phyloP scores from a whole-genome alignment of 2,113 vertebrate species.

The Eretmochelys imbricata region DNA sequence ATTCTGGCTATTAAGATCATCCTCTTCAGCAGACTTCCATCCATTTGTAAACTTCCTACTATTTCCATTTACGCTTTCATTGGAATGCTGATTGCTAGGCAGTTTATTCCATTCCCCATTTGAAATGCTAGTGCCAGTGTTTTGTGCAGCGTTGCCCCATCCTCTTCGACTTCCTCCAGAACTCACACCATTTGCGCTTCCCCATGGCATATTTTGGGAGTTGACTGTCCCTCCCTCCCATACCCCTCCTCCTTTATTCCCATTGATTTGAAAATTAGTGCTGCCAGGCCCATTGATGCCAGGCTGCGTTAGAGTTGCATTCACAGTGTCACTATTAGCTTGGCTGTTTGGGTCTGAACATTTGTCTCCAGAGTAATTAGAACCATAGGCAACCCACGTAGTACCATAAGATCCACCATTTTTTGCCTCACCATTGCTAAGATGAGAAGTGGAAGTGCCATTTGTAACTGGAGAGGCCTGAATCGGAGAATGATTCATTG shows the following conservation, averaged over 20 bases:
- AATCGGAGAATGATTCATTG: conserved; percentile 87
- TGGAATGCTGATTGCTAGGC: conserved; percentile 88
- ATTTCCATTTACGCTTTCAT: conserved; percentile 77
- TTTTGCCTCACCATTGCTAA: conserved; percentile 88
- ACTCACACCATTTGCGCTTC: conserved; percentile 75
- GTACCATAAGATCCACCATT: conserved; percentile 88
- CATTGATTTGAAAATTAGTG: conserved; percentile 89
- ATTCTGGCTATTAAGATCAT: conserved; percentile 80
- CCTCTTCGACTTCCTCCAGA: conserved; percentile 85
- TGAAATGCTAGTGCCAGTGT: conserved; percentile 81
- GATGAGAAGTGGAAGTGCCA: conserved; percentile 90
- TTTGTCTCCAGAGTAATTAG: conserved; percentile 92
- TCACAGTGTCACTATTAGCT: conserved; percentile 97
- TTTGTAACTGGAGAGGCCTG: conserved; percentile 88
- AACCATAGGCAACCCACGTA: conserved; percentile 88
- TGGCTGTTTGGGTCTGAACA: conserved; percentile 86
- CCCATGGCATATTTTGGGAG: conserved; percentile 86
- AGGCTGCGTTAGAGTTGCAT: conserved; percentile 93
- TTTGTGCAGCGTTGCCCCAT: conserved; percentile 86
- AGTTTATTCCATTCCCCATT: conserved; percentile 90
- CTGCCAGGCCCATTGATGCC: conserved; percentile 84
- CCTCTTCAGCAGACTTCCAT: conserved; percentile 95
- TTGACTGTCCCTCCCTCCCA: conserved; percentile 87
- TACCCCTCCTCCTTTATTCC: conserved; percentile 84
- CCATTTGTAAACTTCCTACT: conserved; percentile 90